phyloP scores from a whole-genome alignment of 2,888 invertebrate species.

The Drosophila kambysellisi region DNA sequence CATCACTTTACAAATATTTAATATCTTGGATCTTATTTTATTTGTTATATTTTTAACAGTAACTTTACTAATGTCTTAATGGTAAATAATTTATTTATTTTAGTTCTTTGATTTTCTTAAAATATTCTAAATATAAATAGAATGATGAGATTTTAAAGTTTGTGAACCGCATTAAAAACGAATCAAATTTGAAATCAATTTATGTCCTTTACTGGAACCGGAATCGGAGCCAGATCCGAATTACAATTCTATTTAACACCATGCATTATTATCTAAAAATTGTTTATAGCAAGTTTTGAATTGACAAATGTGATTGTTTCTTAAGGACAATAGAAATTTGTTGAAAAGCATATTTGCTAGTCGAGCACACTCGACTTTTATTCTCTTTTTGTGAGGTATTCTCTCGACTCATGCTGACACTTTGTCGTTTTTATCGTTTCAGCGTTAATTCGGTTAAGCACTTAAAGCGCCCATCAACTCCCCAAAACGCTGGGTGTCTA shows the following conservation, averaged over 20 bases:
- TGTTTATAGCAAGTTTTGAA: neutral
- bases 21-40: too few relatives aligned
- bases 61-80: too few relatives aligned
- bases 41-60: too few relatives aligned
- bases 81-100: too few relatives aligned
- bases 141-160: too few relatives aligned
- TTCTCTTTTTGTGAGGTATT: conserved; percentile 28
- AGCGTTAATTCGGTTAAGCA: conserved; percentile 81
- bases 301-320: neutral
- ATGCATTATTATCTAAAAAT: too few relatives aligned
- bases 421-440: conserved; percentile 80
- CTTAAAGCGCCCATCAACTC: conserved; percentile 61
- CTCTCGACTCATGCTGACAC: conserved; percentile 71
- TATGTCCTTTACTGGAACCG: neutral
- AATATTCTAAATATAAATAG: too few relatives aligned
- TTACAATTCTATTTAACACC: neutral
- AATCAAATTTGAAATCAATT: neutral
- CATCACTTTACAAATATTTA: neutral
- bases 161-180: neutral
- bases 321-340: neutral
- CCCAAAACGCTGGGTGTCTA: neutral
- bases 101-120: too few relatives aligned
- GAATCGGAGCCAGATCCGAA: neutral
- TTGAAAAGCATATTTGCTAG: neutral
- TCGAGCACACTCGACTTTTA: neutral